These are phyloP conservation scores for Indicator maculatus DNA, from an alignment of 2,113 vertebrate species.

Conservation along the genomic window DNA sequence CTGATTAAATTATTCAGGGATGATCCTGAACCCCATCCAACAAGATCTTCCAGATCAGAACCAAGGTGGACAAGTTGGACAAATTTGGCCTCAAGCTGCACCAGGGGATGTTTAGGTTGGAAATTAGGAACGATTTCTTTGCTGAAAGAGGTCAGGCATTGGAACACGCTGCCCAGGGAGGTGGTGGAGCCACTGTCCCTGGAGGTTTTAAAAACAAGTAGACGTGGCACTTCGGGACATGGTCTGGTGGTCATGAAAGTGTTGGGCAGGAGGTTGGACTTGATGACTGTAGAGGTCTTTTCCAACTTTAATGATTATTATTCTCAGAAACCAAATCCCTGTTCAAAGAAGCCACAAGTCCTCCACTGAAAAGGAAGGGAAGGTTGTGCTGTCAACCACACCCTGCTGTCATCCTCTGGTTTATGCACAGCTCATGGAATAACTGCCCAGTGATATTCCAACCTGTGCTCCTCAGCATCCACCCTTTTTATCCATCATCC, in stretches of 20 bases:
- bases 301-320: neutral
- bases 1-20: neutral
- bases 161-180: no score
- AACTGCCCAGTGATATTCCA: neutral
- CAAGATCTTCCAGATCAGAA: neutral
- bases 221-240: no score
- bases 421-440: neutral
- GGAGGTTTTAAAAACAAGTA: no score
- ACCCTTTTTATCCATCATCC: neutral
- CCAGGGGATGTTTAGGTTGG: no score
- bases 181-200: no score
- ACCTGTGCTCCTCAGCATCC: neutral
- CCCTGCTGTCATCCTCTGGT: neutral
- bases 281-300: no score
- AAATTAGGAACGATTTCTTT: no score
- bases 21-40: neutral
- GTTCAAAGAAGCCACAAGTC: neutral
- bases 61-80: neutral
- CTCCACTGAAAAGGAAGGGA: neutral
- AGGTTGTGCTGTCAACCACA: neutral
- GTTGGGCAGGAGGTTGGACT: no score
- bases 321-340: neutral
- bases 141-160: no score
- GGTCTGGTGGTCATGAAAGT: no score
- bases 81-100: no score